Evolutionary conservation across 1,140 invertebrate genomes (phyloP).

Genomic region (Lithobius niger): DNA sequence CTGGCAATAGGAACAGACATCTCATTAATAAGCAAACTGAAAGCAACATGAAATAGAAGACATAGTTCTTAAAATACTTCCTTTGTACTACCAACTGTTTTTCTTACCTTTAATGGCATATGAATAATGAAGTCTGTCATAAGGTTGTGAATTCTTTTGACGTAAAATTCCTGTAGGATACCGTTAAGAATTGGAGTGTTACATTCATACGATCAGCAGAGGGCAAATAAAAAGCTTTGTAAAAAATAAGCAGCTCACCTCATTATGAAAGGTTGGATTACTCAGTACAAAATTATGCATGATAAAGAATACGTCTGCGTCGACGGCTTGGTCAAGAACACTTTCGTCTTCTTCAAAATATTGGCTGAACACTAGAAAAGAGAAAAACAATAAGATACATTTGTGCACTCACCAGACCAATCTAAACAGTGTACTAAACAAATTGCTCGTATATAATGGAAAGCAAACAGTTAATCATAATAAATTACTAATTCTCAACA

Average conservation of each 20-base stretch:
- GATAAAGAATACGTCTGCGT: slow-evolving; percentile 67
- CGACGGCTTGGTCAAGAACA: slow-evolving; percentile 57
- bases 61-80: too few relatives aligned
- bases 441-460: too few relatives aligned
- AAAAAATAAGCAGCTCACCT: slow-evolving; percentile 37
- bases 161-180: slow-evolving; percentile 50
- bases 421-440: slow-evolving; percentile 23
- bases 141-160: slow-evolving; percentile 65
- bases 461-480: too few relatives aligned
- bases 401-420: too few relatives aligned
- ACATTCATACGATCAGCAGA: slow-evolving; percentile 12
- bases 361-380: not conserved
- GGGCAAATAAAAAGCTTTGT: too few relatives aligned
- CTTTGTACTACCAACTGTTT: too few relatives aligned
- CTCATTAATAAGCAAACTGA: too few relatives aligned
- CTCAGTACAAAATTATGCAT: slow-evolving; percentile 54
- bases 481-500: too few relatives aligned
- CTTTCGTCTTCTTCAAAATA: slow-evolving; percentile 55
- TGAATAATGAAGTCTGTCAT: slow-evolving; percentile 84
- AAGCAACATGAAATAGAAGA: too few relatives aligned
- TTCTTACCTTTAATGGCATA: slow-evolving; percentile 67
- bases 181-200: slow-evolving; percentile 10
- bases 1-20: too few relatives aligned
- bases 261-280: slow-evolving; percentile 51
- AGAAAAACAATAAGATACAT: not conserved